These are phyloP conservation scores for Stictonetta naevosa DNA, from an alignment of 2,113 vertebrate genomes.

Conservation along the genomic window DNA sequence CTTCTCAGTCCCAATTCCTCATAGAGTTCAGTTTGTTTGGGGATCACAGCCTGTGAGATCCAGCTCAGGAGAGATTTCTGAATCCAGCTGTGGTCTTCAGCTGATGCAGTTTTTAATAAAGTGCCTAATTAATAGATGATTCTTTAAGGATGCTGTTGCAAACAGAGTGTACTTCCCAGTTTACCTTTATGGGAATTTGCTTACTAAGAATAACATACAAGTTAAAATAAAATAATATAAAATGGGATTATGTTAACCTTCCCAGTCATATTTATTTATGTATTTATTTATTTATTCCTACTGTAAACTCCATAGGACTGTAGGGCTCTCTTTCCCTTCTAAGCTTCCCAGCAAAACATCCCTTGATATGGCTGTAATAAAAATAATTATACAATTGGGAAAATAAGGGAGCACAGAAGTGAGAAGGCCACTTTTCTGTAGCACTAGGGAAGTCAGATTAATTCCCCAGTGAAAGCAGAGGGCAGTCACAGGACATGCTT, in stretches of 20 bases:
- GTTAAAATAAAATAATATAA: not conserved
- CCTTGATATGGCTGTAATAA: not conserved
- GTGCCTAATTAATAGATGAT: not conserved
- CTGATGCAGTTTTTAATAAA: not conserved
- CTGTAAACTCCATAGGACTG: not conserved
- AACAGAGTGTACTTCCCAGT: not conserved
- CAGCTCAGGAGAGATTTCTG: not conserved
- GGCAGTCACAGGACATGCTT: not conserved
- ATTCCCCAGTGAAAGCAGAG: not conserved
- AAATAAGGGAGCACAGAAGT: not conserved
- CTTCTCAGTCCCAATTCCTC: not conserved
- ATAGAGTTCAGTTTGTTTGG: not conserved
- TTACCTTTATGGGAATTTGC: not conserved
- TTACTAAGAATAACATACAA: not conserved
- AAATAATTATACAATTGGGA: not conserved
- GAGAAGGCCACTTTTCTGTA: not conserved
- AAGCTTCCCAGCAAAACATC: fast-evolving
- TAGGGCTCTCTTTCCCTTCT: not conserved
- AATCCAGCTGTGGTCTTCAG: not conserved
- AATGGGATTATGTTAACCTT: not conserved
- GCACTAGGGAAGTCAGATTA: not conserved
- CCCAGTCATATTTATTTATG: not conserved
- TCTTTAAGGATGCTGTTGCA: not conserved
- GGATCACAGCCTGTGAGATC: not conserved
- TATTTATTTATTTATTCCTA: no score